Percentiles rank a stretch among this genome's conserved stretches.
phyloP scores from a whole-genome alignment of 2,888 invertebrate genomes.

The Drosophila tripunctata region DNA sequence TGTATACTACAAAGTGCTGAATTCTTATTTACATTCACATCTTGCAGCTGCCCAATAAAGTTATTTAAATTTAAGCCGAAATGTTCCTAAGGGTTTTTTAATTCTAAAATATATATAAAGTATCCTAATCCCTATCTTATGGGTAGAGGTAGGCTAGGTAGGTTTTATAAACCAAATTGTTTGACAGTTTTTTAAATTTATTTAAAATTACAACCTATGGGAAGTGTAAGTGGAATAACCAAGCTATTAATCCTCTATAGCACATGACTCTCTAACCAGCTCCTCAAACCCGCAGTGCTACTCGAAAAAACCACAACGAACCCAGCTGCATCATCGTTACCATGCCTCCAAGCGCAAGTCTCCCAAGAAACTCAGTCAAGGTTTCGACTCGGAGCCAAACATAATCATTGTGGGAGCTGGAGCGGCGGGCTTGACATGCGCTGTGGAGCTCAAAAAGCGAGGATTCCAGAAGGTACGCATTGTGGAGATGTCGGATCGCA shows the following conservation, averaged over 20 bases:
- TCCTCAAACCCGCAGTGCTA: constrained; percentile 13
- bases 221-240: constrained; percentile 34
- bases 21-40: constrained; percentile 21
- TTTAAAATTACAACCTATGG: constrained; percentile 21
- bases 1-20: constrained; percentile 25
- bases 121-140: background rate
- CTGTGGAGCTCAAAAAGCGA: constrained; percentile 77
- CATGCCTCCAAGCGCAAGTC: constrained; percentile 16
- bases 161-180: background rate
- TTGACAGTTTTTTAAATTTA: background rate
- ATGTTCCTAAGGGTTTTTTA: too few species aligned
- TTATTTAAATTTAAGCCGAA: constrained; percentile 20
- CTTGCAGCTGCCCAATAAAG: constrained; percentile 46
- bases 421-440: constrained; percentile 81
- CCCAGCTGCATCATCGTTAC: constrained; percentile 21
- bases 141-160: constrained; percentile 1
- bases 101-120: too few species aligned
- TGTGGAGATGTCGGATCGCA: constrained; percentile 86
- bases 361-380: constrained; percentile 6
- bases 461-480: constrained; percentile 85
- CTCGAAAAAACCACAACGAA: constrained; percentile 4
- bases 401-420: constrained; percentile 81
- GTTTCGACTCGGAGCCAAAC: constrained; percentile 33
- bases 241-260: background rate
- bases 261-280: background rate